These are phyloP conservation scores for Germaria angustata DNA, from an alignment of 2,888 invertebrate species.

Conservation along the genomic window DNA sequence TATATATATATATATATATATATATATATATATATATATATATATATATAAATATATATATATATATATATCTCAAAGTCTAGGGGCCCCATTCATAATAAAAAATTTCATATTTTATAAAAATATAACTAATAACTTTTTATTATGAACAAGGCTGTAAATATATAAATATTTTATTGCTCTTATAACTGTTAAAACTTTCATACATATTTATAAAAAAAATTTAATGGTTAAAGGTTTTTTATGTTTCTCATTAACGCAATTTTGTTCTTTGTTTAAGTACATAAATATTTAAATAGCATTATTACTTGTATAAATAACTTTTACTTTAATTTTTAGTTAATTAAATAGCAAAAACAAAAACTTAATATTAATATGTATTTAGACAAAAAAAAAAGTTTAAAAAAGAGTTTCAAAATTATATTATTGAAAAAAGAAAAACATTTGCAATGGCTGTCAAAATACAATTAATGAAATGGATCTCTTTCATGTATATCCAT, in stretches of 20 bases:
- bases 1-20: slow-evolving; percentile 20
- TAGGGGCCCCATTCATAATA: not conserved
- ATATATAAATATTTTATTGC: slow-evolving; percentile 9
- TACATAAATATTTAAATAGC: not conserved
- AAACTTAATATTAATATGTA: too few relatives aligned
- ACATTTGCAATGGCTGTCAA: too few relatives aligned
- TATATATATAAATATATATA: slow-evolving; percentile 6
- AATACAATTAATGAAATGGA: too few relatives aligned
- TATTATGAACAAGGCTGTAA: not conserved
- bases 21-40: slow-evolving; percentile 15
- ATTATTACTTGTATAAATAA: not conserved
- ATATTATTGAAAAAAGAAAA: too few relatives aligned
- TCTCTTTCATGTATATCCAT: too few relatives aligned
- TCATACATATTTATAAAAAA: slow-evolving; percentile 6
- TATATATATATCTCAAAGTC: not conserved
- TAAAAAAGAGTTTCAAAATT: too few relatives aligned
- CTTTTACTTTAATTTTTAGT: not conserved
- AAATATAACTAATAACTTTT: not conserved
- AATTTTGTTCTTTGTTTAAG: not conserved
- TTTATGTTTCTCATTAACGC: not conserved
- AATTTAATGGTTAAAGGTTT: slow-evolving; percentile 14
- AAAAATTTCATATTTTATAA: not conserved
- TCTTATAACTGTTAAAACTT: slow-evolving; percentile 22
- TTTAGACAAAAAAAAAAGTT: too few relatives aligned
- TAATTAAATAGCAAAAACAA: not conserved